phyloP scores from a whole-genome alignment of 2,888 invertebrate species.

The Drosophila mercatorum region DNA sequence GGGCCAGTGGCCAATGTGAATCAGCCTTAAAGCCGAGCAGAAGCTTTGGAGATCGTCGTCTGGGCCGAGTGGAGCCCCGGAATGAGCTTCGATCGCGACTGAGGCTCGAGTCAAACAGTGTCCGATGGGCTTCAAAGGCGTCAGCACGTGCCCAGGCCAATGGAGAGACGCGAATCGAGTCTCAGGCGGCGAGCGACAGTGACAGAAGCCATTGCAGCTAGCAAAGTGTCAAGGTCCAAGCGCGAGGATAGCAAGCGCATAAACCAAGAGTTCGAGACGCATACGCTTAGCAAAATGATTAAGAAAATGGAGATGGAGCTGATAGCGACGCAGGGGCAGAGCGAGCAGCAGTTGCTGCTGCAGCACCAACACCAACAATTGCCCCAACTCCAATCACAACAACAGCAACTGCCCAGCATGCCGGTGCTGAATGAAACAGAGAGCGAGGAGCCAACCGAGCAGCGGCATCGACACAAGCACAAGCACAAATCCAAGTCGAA shows the following conservation, averaged over 20 bases:
- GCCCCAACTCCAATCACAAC: neutral
- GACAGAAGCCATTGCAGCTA: neutral
- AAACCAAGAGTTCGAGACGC: neutral
- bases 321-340: neutral
- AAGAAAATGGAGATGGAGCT: neutral
- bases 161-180: neutral
- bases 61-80: neutral
- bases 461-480: slow-evolving; percentile 6
- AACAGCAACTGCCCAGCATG: slow-evolving; percentile 33
- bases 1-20: neutral
- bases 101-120: neutral
- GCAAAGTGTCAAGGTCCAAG: neutral
- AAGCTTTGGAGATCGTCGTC: slow-evolving; percentile 2
- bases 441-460: neutral
- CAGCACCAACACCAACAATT: neutral
- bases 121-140: slow-evolving; percentile 6
- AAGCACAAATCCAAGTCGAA: slow-evolving; percentile 40
- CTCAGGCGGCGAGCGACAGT: neutral
- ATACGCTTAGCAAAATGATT: neutral
- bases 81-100: neutral
- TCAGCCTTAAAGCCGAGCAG: neutral
- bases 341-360: neutral
- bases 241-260: neutral
- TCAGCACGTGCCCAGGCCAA: slow-evolving; percentile 12
- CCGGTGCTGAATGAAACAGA: slow-evolving; percentile 13